phyloP scores from a whole-genome alignment of 2,888 invertebrate genomes.

The Platycheirus albimanus region DNA sequence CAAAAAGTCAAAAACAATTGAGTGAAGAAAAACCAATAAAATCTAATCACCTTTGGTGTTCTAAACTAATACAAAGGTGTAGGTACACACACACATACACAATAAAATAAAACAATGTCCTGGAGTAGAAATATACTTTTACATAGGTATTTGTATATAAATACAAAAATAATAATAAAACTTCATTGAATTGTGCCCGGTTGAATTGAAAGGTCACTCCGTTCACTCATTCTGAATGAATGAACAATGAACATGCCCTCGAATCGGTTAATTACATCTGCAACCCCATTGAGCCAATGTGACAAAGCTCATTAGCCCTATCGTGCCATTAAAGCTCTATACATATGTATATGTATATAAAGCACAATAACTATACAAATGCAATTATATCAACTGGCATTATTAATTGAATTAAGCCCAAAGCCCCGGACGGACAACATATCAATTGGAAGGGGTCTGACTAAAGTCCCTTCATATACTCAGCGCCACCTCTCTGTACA shows the following conservation, averaged over 20 bases:
- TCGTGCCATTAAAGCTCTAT: constrained; percentile 45
- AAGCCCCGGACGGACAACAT: constrained; percentile 39
- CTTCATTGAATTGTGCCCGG: constrained; percentile 49
- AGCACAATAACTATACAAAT: constrained; percentile 57
- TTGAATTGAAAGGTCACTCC: constrained; percentile 33
- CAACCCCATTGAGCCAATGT: constrained; percentile 54
- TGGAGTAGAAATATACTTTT: constrained; percentile 2
- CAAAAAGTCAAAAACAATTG: constrained; percentile 22
- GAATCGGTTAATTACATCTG: constrained; percentile 69
- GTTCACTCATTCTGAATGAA: background rate
- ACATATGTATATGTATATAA: background rate
- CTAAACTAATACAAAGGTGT: constrained; percentile 2
- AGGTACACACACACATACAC: background rate
- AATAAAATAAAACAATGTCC: constrained; percentile 29
- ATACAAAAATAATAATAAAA: constrained; percentile 14
- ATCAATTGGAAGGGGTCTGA: constrained; percentile 30
- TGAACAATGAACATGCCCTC: constrained; percentile 30
- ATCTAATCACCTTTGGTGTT: constrained; percentile 33
- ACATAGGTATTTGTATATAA: background rate
- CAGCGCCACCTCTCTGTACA: too few species aligned
- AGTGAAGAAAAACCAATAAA: constrained; percentile 24
- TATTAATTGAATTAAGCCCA: constrained; percentile 69
- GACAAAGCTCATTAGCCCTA: constrained; percentile 66
- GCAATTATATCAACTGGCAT: constrained; percentile 69
- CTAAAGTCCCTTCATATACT: background rate